These are phyloP conservation scores for Epinephelus fuscoguttatus DNA, from an alignment of 2,113 vertebrate genomes.

Conservation along the genomic window DNA sequence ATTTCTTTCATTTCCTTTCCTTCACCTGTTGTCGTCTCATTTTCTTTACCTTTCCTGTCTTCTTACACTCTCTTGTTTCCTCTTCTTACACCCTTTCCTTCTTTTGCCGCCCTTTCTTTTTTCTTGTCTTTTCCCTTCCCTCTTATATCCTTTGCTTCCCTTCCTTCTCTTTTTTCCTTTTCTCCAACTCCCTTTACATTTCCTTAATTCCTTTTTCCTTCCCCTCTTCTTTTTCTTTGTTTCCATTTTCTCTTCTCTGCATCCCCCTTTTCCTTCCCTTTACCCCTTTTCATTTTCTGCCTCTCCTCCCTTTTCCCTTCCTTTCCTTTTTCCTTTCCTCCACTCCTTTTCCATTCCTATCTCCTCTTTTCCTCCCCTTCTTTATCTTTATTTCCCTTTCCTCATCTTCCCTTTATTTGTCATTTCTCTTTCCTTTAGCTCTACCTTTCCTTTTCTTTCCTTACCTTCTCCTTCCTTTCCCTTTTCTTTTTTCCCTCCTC, in stretches of 20 bases:
- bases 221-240: no score
- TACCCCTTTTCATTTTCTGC: no score
- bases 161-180: neutral
- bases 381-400: neutral
- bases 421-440: neutral
- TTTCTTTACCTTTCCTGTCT: neutral
- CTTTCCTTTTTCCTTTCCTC: no score
- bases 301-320: no score
- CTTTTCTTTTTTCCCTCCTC: neutral
- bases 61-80: neutral
- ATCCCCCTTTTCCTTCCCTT: no score
- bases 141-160: neutral
- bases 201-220: no score
- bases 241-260: no score
- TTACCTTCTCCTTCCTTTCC: neutral
- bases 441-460: neutral
- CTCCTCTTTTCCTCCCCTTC: neutral
- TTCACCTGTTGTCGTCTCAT: neutral
- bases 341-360: no score
- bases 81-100: neutral
- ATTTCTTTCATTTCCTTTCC: conserved; percentile 2
- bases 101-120: neutral
- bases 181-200: no score
- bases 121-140: neutral
- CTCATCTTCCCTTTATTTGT: no score